Evolutionary conservation across 2,113 vertebrate species (phyloP).

Genomic region (Empidonax traillii): DNA sequence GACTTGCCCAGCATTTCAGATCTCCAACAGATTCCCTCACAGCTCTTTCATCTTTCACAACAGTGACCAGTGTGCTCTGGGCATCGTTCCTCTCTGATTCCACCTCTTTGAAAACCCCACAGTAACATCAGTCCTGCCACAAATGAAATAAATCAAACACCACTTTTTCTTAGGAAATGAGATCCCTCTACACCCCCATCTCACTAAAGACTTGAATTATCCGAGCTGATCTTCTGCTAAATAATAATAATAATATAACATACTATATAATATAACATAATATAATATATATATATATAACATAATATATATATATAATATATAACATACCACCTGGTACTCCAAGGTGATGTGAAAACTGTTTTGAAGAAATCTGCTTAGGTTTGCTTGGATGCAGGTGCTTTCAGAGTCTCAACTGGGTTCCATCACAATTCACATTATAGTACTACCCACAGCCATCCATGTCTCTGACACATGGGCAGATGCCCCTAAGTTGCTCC

Average conservation of each 20-base stretch:
- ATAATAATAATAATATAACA: background rate
- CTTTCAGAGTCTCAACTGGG: background rate
- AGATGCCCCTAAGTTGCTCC: background rate
- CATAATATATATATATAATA: too few relatives aligned
- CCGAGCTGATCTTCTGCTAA: background rate
- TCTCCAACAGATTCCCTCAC: background rate
- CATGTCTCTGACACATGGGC: rapidly evolving
- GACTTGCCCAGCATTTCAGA: background rate
- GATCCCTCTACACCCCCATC: background rate
- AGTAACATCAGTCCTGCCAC: background rate
- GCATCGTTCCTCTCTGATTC: rapidly evolving
- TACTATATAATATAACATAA: too few relatives aligned
- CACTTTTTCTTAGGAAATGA: background rate
- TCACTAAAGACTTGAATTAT: background rate
- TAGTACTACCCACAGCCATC: background rate
- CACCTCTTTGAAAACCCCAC: background rate
- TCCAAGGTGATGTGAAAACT: background rate
- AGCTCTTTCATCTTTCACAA: background rate
- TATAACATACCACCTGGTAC: background rate
- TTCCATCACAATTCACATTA: background rate
- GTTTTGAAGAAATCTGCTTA: background rate
- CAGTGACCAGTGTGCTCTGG: rapidly evolving
- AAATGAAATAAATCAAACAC: background rate
- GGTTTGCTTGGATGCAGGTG: background rate
- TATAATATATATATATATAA: too few relatives aligned